Conservation (phyloP, 2,888 invertebrate genomes). For the Agrochola macilenta region DNA sequence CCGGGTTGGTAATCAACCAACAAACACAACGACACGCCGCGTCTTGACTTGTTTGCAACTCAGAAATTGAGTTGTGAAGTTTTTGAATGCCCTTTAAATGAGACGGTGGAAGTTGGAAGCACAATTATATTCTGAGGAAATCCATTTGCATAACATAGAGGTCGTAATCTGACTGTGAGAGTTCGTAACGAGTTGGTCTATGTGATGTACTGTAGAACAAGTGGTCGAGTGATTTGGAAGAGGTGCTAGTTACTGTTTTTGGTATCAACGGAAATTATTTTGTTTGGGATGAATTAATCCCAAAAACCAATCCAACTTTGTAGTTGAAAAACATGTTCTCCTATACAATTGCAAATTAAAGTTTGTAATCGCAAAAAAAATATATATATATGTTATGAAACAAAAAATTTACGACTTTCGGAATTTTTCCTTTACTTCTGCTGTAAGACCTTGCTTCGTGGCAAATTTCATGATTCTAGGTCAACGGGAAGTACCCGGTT, state of each 20-base stretch:
- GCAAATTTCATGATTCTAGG: too few species aligned
- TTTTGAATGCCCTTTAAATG: slow-evolving; percentile 76
- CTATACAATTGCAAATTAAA: too few species aligned
- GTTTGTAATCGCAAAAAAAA: too few species aligned
- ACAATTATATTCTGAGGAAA: slow-evolving; percentile 74
- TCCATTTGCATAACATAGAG: slow-evolving; percentile 72
- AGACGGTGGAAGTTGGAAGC: slow-evolving; percentile 70
- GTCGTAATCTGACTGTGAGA: slow-evolving; percentile 56
- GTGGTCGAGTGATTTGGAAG: slow-evolving; percentile 31
- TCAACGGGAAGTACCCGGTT: too few species aligned
- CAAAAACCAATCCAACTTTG: too few species aligned
- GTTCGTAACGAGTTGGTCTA: slow-evolving; percentile 64
- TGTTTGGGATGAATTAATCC: too few species aligned
- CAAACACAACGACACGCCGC: slow-evolving; percentile 53
- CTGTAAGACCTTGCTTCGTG: too few species aligned
- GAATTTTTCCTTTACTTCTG: too few species aligned
- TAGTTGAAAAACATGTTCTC: too few species aligned
- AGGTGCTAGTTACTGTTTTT: neutral
- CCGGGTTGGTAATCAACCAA: slow-evolving; percentile 38
- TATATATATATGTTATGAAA: too few species aligned
- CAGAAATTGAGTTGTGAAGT: slow-evolving; percentile 75
- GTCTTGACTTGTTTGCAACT: slow-evolving; percentile 67
- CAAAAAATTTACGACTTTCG: too few species aligned
- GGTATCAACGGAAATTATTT: neutral
- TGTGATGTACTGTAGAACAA: slow-evolving; percentile 30